Evolutionary conservation across 1,140 invertebrate genomes (phyloP).

Genomic region (Drosophila suzukii): DNA sequence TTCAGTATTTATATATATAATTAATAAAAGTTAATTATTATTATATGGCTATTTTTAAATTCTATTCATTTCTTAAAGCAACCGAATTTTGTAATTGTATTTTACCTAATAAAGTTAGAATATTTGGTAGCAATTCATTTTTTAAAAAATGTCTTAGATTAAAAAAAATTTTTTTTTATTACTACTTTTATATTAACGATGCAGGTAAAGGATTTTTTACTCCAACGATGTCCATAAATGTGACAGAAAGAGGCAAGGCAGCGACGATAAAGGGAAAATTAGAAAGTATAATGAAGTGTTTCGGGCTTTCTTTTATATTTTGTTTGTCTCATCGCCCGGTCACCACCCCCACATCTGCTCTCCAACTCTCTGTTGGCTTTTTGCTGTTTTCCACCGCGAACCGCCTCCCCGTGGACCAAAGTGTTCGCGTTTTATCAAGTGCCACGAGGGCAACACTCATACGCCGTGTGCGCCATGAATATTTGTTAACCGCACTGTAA

Average conservation of each 20-base stretch:
- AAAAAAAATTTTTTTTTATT: too few relatives aligned
- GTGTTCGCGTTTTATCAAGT: conserved; percentile 67
- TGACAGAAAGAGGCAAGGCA: conserved; percentile 4
- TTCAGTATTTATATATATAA: too few relatives aligned
- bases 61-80: too few relatives aligned
- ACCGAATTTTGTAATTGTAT: too few relatives aligned
- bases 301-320: conserved; percentile 40
- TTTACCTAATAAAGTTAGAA: too few relatives aligned
- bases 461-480: conserved; percentile 69
- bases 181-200: not conserved
- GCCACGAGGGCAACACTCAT: conserved; percentile 62
- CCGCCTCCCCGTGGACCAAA: conserved; percentile 37
- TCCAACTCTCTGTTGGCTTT: conserved; percentile 35
- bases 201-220: too few relatives aligned
- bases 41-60: too few relatives aligned
- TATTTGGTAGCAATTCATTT: too few relatives aligned
- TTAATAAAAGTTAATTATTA: too few relatives aligned
- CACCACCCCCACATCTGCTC: not conserved
- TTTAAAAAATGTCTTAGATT: not conserved
- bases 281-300: conserved; percentile 73
- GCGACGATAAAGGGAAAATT: conserved; percentile 43
- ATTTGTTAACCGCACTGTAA: conserved; percentile 68
- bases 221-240: not conserved
- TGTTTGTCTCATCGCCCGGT: conserved; percentile 25
- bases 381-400: conserved; percentile 30